phyloP scores from a whole-genome alignment of 2,113 vertebrate species.

The Campylomormyrus tamandua region DNA sequence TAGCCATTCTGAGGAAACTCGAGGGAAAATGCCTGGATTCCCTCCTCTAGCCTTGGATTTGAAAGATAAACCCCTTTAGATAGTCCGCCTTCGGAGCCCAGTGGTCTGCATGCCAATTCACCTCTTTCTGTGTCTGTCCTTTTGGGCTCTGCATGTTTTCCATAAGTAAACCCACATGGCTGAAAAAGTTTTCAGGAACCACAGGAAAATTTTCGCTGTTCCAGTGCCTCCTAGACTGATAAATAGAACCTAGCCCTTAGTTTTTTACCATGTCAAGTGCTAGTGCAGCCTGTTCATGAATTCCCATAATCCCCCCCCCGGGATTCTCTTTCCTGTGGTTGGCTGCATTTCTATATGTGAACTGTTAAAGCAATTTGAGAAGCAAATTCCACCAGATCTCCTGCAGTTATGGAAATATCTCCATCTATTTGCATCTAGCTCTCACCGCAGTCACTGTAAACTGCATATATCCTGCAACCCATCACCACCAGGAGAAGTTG shows the following conservation, averaged over 20 bases:
- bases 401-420: neutral
- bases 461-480: neutral
- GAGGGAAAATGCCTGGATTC: neutral
- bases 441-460: neutral
- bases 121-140: neutral
- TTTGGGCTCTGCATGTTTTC: neutral
- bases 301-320: neutral
- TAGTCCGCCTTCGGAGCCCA: neutral
- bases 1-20: neutral
- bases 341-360: neutral
- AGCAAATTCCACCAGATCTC: neutral
- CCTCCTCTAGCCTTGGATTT: neutral
- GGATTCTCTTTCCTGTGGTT: neutral
- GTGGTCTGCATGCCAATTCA: neutral
- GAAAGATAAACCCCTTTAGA: neutral
- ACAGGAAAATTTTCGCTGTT: neutral
- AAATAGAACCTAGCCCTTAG: neutral
- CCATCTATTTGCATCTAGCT: slow-evolving; percentile 3
- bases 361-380: neutral
- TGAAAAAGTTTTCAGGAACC: neutral
- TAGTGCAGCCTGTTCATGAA: neutral
- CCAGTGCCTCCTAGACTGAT: neutral
- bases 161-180: neutral
- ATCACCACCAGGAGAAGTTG: neutral
- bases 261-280: neutral